A percentile compares a stretch with the other conserved stretches of the same genome.
Evolutionary conservation across 2,113 vertebrate species (phyloP).

Genomic region (Lanius ludovicianus): DNA sequence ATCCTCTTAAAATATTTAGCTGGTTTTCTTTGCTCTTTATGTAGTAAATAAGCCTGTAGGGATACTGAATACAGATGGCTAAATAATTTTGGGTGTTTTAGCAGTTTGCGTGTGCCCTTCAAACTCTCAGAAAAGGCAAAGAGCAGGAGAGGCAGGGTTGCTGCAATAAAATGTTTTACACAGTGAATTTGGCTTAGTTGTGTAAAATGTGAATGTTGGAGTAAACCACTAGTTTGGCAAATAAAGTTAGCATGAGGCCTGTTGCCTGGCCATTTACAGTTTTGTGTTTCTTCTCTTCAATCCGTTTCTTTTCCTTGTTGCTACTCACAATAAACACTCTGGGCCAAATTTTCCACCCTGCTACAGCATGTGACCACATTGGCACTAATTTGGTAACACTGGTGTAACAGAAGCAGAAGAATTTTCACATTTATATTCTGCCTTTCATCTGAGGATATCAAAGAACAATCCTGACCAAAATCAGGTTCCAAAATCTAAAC

Average conservation of each 20-base stretch:
- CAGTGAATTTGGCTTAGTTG: neutral
- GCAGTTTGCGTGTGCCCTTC: neutral
- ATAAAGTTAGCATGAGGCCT: neutral
- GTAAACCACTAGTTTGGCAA: slow-evolving; percentile 28
- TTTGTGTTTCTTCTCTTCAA: slow-evolving; percentile 2
- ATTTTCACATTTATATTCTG: slow-evolving; percentile 5
- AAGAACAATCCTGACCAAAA: slow-evolving; percentile 20
- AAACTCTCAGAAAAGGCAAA: neutral
- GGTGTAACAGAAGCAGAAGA: neutral
- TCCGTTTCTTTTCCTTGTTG: neutral
- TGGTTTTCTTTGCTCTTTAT: neutral
- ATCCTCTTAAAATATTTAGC: neutral
- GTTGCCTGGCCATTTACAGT: slow-evolving; percentile 16
- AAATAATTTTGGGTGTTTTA: neutral
- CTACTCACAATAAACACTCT: neutral
- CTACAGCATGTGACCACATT: neutral
- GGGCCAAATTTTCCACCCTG: neutral
- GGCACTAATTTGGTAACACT: neutral
- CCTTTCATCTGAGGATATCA: slow-evolving; percentile 12
- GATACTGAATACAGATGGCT: neutral
- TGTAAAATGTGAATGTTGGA: neutral
- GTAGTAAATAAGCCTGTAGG: neutral
- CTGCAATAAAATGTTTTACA: slow-evolving; percentile 8
- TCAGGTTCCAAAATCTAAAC: neutral
- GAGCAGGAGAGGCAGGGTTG: neutral